Percentiles rank a stretch among this genome's conserved stretches.
These are phyloP conservation scores for Tetramorium parvispinum DNA, from an alignment of 1,140 invertebrate genomes.

Conservation along the genomic window DNA sequence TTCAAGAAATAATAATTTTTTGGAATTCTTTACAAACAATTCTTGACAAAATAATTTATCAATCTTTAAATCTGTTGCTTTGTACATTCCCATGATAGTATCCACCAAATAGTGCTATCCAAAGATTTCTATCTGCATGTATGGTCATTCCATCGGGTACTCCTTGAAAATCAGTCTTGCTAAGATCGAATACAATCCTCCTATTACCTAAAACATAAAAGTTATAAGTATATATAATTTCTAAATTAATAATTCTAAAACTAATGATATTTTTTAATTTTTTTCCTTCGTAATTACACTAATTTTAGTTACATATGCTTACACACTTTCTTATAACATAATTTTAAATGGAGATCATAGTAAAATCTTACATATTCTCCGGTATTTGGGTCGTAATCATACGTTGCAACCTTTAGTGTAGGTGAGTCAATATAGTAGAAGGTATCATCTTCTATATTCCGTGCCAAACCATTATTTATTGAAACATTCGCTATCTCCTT, in stretches of 20 bases:
- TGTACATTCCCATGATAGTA: constrained; percentile 83
- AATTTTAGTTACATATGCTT: background rate
- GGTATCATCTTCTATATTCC: constrained; percentile 89
- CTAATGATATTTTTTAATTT: background rate
- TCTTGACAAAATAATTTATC: constrained; percentile 10
- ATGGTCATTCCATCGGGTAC: constrained; percentile 91
- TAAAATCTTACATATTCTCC: constrained; percentile 85
- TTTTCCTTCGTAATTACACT: background rate
- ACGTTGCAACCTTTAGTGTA: constrained; percentile 89
- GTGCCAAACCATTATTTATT: constrained; percentile 94
- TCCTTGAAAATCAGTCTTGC: constrained; percentile 83
- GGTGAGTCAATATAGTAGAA: constrained; percentile 93
- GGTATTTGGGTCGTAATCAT: constrained; percentile 88
- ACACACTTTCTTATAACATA: background rate
- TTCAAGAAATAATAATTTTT: background rate
- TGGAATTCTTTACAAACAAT: background rate
- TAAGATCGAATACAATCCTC: constrained; percentile 73
- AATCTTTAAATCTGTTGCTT: background rate
- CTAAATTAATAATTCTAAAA: background rate
- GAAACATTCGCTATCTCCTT: constrained; percentile 85
- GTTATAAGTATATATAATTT: background rate
- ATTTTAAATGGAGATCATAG: constrained; percentile 15
- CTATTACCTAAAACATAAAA: constrained; percentile 70
- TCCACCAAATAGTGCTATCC: constrained; percentile 87
- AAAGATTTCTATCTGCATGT: constrained; percentile 88